phyloP scores from a whole-genome alignment of 2,888 invertebrate species.

The Eupithecia dodoneata region DNA sequence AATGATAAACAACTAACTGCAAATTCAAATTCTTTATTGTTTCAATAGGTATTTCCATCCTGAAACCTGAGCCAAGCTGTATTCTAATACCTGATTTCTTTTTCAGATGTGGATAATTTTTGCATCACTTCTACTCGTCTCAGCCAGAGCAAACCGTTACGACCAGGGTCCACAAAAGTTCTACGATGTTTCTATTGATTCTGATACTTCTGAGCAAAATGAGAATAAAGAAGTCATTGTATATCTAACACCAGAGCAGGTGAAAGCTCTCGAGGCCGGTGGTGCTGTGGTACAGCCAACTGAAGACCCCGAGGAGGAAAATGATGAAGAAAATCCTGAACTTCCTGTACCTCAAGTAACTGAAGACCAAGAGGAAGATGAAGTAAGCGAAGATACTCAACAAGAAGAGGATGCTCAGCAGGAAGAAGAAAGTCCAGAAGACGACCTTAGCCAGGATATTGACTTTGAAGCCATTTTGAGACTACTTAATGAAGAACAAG shows the following conservation, averaged over 20 bases:
- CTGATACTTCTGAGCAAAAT: slow-evolving; percentile 41
- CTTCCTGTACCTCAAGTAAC: slow-evolving; percentile 35
- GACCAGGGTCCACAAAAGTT: slow-evolving; percentile 61
- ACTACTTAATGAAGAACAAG: slow-evolving; percentile 41
- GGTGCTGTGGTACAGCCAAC: slow-evolving; percentile 53
- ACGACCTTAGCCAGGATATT: slow-evolving; percentile 37
- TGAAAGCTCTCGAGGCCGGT: slow-evolving; percentile 60
- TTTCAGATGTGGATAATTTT: slow-evolving; percentile 61
- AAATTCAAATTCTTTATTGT: background rate
- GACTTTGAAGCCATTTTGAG: slow-evolving; percentile 42
- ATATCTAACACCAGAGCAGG: slow-evolving; percentile 70
- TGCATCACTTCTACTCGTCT: slow-evolving; percentile 48
- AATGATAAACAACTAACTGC: too few species aligned
- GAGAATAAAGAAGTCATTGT: slow-evolving; percentile 67
- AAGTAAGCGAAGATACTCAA: slow-evolving; percentile 39
- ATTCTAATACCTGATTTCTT: slow-evolving; percentile 30
- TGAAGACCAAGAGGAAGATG: slow-evolving; percentile 42
- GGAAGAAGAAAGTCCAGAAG: slow-evolving; percentile 35
- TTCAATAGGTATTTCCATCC: background rate
- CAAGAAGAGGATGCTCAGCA: slow-evolving; percentile 38
- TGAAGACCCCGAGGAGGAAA: slow-evolving; percentile 34
- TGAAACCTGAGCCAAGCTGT: background rate
- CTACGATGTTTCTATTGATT: slow-evolving; percentile 44
- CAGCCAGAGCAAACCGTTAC: slow-evolving; percentile 50
- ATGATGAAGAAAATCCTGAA: slow-evolving; percentile 36